phyloP scores from a whole-genome alignment of 2,888 invertebrate genomes.

The Schrankia costaestrigalis region DNA sequence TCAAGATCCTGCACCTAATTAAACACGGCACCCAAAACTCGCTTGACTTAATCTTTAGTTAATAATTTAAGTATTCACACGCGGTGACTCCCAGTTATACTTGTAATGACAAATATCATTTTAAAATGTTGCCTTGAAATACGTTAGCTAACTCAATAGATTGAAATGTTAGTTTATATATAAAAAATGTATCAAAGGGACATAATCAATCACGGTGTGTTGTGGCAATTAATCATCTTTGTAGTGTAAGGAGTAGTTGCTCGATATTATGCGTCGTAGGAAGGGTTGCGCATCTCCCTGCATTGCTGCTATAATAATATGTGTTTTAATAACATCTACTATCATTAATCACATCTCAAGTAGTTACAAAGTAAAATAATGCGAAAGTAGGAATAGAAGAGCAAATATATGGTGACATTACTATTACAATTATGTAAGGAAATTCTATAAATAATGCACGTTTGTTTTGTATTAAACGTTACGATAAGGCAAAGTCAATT shows the following conservation, averaged over 20 bases:
- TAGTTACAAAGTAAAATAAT: conserved; percentile 12
- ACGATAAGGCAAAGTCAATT: too few relatives aligned
- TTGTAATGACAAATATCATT: conserved; percentile 67
- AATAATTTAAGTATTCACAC: conserved; percentile 48
- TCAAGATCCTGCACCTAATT: conserved; percentile 65
- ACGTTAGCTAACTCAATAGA: conserved; percentile 50
- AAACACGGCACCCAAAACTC: conserved; percentile 45
- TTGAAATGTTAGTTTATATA: conserved; percentile 35
- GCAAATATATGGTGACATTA: too few relatives aligned
- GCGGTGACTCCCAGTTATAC: conserved; percentile 41
- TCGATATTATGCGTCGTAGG: conserved; percentile 42
- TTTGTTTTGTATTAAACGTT: too few relatives aligned
- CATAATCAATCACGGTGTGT: conserved; percentile 64
- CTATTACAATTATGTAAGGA: too few relatives aligned
- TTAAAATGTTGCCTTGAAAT: conserved; percentile 58
- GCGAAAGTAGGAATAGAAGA: too few relatives aligned
- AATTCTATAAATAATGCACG: too few relatives aligned
- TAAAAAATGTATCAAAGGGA: conserved; percentile 45
- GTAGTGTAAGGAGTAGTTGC: conserved; percentile 44
- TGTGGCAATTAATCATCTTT: conserved; percentile 70
- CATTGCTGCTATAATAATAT: conserved; percentile 25
- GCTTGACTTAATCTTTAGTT: conserved; percentile 40
- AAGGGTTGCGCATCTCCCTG: conserved; percentile 46
- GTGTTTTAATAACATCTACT: conserved; percentile 30
- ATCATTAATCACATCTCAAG: conserved; percentile 40